Conservation (phyloP, 2,113 vertebrate species). For the Pardalotus punctatus region DNA sequence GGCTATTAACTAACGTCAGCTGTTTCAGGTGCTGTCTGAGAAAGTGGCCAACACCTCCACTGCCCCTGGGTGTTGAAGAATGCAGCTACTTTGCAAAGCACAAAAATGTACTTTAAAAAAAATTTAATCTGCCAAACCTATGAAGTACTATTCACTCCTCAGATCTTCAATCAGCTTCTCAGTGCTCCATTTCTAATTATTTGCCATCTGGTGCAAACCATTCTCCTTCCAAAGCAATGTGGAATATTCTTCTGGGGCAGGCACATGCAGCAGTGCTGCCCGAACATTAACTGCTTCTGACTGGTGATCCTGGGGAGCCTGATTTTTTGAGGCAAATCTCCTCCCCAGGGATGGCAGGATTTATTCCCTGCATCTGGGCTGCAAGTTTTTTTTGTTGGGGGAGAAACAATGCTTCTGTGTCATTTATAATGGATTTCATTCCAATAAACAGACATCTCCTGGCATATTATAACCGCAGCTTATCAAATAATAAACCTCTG, state of each 20-base stretch:
- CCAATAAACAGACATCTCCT: background rate
- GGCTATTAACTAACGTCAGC: background rate
- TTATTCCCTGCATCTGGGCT: constrained; percentile 18
- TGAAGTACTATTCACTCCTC: background rate
- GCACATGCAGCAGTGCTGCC: background rate
- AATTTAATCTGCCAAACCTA: background rate
- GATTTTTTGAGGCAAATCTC: constrained; percentile 1
- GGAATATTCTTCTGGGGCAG: background rate
- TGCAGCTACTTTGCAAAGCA: background rate
- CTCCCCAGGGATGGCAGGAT: background rate
- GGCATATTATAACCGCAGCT: background rate
- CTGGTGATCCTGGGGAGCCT: background rate
- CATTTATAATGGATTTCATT: constrained; percentile 35
- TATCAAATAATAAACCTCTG: constrained; percentile 45
- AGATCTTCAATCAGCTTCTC: background rate
- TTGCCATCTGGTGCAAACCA: constrained; percentile 15
- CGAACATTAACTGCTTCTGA: background rate
- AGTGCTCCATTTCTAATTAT: background rate
- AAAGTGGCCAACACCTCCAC: background rate
- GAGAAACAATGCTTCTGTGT: background rate
- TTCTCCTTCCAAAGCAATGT: background rate
- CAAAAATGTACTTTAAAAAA: background rate
- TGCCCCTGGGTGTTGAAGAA: background rate
- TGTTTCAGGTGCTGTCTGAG: background rate
- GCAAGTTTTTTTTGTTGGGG: background rate